Conservation (phyloP, 2,113 vertebrate species). For the Equus przewalskii region DNA sequence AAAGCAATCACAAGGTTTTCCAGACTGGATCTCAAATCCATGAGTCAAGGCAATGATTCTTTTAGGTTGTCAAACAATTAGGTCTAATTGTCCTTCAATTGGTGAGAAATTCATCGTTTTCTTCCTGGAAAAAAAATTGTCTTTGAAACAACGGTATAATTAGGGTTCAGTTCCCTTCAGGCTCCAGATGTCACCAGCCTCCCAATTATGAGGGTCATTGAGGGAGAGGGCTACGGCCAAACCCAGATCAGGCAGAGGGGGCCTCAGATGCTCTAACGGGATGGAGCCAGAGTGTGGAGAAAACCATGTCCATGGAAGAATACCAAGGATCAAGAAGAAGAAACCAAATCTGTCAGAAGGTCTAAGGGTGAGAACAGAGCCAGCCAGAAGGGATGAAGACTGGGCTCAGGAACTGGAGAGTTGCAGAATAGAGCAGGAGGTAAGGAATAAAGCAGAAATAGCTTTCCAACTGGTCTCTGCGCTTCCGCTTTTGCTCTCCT, state of each 20-base stretch:
- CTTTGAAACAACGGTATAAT: slow-evolving; percentile 45
- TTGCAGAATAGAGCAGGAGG: not conserved
- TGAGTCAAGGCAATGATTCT: slow-evolving; percentile 29
- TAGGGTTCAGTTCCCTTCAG: not conserved
- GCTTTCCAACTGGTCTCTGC: not conserved
- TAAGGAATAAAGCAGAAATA: not conserved
- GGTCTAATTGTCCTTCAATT: slow-evolving; percentile 25
- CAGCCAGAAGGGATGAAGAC: not conserved
- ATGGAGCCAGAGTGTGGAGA: not conserved
- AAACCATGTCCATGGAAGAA: slow-evolving; percentile 1
- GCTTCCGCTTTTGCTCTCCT: not conserved
- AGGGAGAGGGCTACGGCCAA: not conserved
- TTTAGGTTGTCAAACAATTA: slow-evolving; percentile 48
- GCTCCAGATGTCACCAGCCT: slow-evolving; percentile 3
- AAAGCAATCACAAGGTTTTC: slow-evolving; percentile 11
- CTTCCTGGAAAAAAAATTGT: slow-evolving; percentile 15
- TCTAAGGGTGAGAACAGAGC: not conserved
- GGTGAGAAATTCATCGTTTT: slow-evolving; percentile 59
- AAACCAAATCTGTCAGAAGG: not conserved
- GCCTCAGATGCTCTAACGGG: slow-evolving; percentile 42
- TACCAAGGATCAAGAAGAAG: not conserved
- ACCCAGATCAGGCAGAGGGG: not conserved
- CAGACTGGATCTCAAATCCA: not conserved
- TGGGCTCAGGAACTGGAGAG: not conserved
- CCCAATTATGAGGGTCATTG: not conserved